Evolutionary conservation across 2,797 vertebrate genomes (phyloP), one percentile per base, ranked within the genome.

Genomic region (Oreonectes daqikongensis): DNA sequence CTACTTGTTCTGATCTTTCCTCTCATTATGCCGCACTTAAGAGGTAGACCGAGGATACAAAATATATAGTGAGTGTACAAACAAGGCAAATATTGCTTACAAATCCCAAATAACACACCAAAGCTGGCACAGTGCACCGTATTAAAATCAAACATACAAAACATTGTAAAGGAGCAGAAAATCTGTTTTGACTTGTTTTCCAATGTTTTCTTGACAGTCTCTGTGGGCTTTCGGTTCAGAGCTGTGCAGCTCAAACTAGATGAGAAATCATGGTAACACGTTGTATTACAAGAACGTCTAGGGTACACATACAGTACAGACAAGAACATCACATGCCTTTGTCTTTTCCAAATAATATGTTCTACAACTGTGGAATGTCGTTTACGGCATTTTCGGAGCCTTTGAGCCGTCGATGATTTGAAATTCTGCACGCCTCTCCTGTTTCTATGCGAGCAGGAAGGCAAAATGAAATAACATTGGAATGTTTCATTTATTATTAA

Each of bases 191-290:
- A 12, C 10, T 42, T 42, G 40, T 1, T 40, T 75, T 65, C 46
- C 17, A 15, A 5, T 28, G 46, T 66, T 66, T 66, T 66, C 73
- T 59, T 24, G 11, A 17, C 11, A 42, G 72, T 59, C 10, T 75
- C 32, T 11, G 55, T 46, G 26, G 26, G 26, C 52, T 68, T 65
- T 59, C 42, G n/a, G 3, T 61, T 60, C 18, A 69, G 53, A 0
- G 2, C 50, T 60, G 5, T 60, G 65, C 28, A 50, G 30, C 44
- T 64, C 17, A 64, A 53, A 63, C 15, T 18, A 38, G 28, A 52
- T 73, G 59, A 73, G 20, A 73, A 52, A 38, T 38, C 60, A 30
- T 20, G 20, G 14, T 42, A 52, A 61, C 32, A n/a, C 12, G 38
- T 63, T 60, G 30, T 40, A 30, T 30, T 22, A 32, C 20, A 68